phyloP scores from a whole-genome alignment of 2,797 vertebrate genomes.

The Heterohyrax brucei region DNA sequence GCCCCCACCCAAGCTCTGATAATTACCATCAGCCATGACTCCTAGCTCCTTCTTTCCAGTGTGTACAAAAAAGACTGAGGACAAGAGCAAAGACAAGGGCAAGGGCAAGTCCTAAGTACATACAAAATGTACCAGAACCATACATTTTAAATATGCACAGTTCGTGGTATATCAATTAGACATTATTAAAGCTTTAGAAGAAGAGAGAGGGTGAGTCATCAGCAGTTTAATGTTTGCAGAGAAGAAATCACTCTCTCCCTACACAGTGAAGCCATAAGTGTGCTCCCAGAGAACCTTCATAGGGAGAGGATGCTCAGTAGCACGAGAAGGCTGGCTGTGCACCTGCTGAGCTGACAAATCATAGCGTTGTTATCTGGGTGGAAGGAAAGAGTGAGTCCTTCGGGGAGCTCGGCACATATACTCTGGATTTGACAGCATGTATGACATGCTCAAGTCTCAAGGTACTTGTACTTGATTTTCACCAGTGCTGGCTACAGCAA shows the following conservation, averaged over 20 bases:
- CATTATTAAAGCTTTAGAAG: not conserved
- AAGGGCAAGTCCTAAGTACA: not conserved
- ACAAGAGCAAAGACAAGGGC: not conserved
- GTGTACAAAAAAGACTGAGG: not conserved
- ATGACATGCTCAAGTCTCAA: not conserved
- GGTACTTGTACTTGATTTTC: not conserved
- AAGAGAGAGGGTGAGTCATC: not conserved
- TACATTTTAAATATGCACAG: not conserved
- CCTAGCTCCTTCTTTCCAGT: not conserved
- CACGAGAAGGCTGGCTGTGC: accelerated
- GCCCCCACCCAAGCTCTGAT: not conserved
- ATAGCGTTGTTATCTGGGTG: not conserved
- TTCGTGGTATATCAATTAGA: not conserved
- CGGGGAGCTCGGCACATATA: not conserved
- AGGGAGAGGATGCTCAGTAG: not conserved
- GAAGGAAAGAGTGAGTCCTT: not conserved
- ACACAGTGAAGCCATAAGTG: not conserved
- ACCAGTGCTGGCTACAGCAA: not conserved
- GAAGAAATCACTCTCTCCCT: not conserved
- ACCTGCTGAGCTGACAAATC: not conserved
- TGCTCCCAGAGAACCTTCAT: not conserved
- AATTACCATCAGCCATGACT: not conserved
- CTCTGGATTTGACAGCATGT: not conserved
- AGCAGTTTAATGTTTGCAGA: not conserved
- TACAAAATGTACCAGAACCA: not conserved